Base-by-base conservation (phyloP, 2,888 invertebrate genomes). In the Platerodrilus igneus region DNA sequence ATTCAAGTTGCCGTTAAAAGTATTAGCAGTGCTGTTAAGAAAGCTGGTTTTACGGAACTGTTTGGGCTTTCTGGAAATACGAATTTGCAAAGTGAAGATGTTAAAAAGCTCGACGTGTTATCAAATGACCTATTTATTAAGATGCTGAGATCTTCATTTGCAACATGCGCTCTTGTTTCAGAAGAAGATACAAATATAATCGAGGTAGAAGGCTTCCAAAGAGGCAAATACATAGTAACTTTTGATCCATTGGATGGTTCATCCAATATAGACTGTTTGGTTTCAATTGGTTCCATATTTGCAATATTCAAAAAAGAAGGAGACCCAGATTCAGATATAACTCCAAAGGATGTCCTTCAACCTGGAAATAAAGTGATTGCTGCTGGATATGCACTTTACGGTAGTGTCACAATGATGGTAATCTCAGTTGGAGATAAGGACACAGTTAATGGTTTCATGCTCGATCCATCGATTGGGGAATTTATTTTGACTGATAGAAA, bases 161-260 rank as follows among this genome's bases (percentile, higher is more conserved):
- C 94, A 3, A 86, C 92, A 1, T 90, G 90, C 52, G 69, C 94
- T 8, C 73, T 99, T 55, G 90, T 97, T 3, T 95, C 95, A 0
- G 97, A 99, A 68, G 97, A 99, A 70, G 94, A 97, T 64, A 83
- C 91, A 45, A 76, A 83, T 8, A 81, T 85, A 8, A 90, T 96
- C 55, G 86, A 92, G 72, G 86, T 93, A 10, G 95, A 96, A 59
- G 77, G 78, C 0, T 92, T 93, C 37, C 82, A 81, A 54, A 84
- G 83, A 61, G 97, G 97, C 19, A 97, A 96, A 72, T 97, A 99
- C 68, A 83, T 99, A 41, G 95, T 99, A 1, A 90, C 91, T 59
- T 97, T 99, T 69, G 97, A 99, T 70, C 97, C 97, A 0, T 73
- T 99, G 42, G 99, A 99, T 67, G 97, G 97, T 1, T 96, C 96